phyloP scores from a whole-genome alignment of 2,113 vertebrate species.

The Sceloporus undulatus region DNA sequence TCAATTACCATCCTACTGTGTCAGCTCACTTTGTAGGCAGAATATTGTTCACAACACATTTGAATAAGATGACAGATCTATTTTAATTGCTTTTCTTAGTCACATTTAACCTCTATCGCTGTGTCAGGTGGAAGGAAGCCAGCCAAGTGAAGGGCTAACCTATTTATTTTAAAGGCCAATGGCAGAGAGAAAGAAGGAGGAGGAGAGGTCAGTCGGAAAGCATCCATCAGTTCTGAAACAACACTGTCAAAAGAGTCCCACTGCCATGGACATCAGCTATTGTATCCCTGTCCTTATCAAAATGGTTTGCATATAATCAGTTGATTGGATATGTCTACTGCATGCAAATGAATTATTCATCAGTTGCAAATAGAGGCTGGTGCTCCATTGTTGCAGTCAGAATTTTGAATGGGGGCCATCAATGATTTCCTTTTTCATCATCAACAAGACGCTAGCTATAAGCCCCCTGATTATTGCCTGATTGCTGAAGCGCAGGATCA shows the following conservation, averaged over 20 bases:
- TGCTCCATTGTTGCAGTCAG: constrained; percentile 48
- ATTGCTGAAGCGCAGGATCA: constrained; percentile 5
- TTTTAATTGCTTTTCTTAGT: constrained; percentile 75
- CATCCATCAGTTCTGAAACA: constrained; percentile 37
- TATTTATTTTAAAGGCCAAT: constrained; percentile 43
- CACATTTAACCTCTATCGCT: constrained; percentile 66
- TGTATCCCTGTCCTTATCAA: constrained; percentile 55
- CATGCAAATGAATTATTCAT: constrained; percentile 70
- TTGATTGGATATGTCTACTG: constrained; percentile 60
- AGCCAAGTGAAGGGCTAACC: constrained; percentile 44
- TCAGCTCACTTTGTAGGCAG: constrained; percentile 60
- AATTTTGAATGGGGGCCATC: constrained; percentile 42
- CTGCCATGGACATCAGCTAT: not conserved
- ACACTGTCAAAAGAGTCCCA: not conserved
- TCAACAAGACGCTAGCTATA: constrained; percentile 29
- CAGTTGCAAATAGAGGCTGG: constrained; percentile 53
- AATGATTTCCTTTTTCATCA: constrained; percentile 24
- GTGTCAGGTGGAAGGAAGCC: constrained; percentile 48
- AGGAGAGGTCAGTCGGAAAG: constrained; percentile 34
- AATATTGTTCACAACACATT: constrained; percentile 53
- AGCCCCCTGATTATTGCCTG: constrained; percentile 18
- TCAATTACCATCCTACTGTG: constrained; percentile 63
- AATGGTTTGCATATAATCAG: constrained; percentile 69
- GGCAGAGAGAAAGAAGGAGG: constrained; percentile 29
- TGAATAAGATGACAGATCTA: constrained; percentile 65